Base-by-base conservation (phyloP, 2,113 vertebrate species). In the Malurus melanocephalus region DNA sequence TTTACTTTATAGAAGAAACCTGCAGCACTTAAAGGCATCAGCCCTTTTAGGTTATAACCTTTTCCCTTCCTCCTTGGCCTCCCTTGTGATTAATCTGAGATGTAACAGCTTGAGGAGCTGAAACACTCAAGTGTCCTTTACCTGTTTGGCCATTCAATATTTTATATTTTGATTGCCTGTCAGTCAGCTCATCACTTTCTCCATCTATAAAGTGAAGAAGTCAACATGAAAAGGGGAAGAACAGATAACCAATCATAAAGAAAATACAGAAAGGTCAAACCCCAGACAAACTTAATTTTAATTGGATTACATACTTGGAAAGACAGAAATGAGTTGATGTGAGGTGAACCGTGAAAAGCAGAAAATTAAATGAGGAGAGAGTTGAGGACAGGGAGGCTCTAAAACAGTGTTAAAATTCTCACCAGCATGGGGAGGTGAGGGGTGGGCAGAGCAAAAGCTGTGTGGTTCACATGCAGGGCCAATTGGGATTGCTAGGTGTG, bases 161-260 rank as follows among this genome's bases (percentile, higher is more conserved):
- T 96, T 91, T 53, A 21, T 80, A 43, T 90, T 96, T 73, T 90
- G 76, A 92, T 84, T 93, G 85, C 81, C 79, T 93, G 83, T 52
- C 88, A 96, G 84, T 82, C 80, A 91, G 55, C 77, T 79, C 88
- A 81, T 80, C 80, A 19, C 43, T 84, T 88, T 59, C 62, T 73
- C 51, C 71, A 51, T 16, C n/a, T 3, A 61, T 46, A 73, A 74
- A 93, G 74, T 28, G 79, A 91, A 89, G 85, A 61, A 94, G 80
- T 86, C 85, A 91, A 28, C 1, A 23, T 49, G 87, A 79, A 71
- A 87, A 80, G 42, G 55, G 51, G 55, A 75, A 84, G 66, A 91
- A 61, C 4, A 78, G 80, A 75, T 57, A 89, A 84, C 49, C 56
- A 88, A 68, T 61, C 52, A 74, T 48, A 73, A 79, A 73, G 74